Evolutionary conservation across 2,797 vertebrate species (phyloP), one percentile per base, ranked within the genome.

Genomic region (Tamandua tetradactyla): DNA sequence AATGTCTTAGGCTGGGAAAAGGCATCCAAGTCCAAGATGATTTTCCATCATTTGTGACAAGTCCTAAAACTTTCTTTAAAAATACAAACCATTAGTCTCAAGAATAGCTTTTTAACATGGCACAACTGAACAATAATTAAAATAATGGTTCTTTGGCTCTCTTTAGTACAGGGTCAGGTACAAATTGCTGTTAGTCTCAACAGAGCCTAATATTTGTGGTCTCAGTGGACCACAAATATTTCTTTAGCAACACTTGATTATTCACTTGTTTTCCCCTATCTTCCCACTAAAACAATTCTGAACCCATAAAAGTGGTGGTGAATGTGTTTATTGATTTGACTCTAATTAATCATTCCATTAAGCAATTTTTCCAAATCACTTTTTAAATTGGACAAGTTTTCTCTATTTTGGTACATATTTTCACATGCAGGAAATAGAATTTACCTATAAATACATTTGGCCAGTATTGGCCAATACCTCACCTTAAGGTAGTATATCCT

Each of bases 261-360:
- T 2, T 89, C 49, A n/a, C 71, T 81, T 92, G 11, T 88, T 89
- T 92, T 76, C 62, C 59, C 94, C 59, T 75, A 13, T 74, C 72
- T 91, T 94, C 89, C 79, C 79, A 82, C 15, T 61, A 23, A 94
- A 74, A 89, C 25, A 66, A 5, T 66, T 84, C 40, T 64, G 72
- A 71, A 92, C 18, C 87, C 30, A 68, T 23, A 52, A 14, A 37
- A 14, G 14, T 91, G 40, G 23, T 94, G 13, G 72, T 71, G 22
- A 88, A 72, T 83, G 32, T 83, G 40, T 44, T 92, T 84, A 47
- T 55, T 90, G 37, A 86, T 92, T 94, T 74, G 59, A 66, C 87
- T 94, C 52, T 75, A 88, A 76, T 95, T 82, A 79, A 88, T 71
- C 37, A 81, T 83, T 15, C 71, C n/a, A 69, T 57, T 81, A 76